Conservation (phyloP, 2,113 vertebrate species). For the Bombycilla garrulus region DNA sequence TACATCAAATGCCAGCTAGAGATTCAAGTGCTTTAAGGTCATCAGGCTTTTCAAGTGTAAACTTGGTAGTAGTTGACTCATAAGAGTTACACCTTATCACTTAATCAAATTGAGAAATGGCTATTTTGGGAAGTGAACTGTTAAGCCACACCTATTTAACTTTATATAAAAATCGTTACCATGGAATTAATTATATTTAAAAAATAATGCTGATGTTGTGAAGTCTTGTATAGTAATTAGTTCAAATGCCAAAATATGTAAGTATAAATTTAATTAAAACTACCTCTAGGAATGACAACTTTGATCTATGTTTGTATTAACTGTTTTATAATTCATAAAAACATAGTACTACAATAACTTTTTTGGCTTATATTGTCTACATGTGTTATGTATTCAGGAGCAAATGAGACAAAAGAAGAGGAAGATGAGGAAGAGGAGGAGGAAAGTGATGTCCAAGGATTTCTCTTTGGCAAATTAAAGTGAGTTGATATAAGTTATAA, state of each 20-base stretch:
- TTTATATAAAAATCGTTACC: background rate
- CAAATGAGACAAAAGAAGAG: constrained; percentile 67
- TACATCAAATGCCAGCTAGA: background rate
- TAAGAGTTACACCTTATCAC: background rate
- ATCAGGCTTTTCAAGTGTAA: background rate
- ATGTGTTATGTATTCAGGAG: constrained; percentile 64
- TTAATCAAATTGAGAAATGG: background rate
- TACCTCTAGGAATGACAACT: background rate
- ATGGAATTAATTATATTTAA: background rate
- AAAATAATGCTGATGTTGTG: background rate
- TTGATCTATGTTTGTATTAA: background rate
- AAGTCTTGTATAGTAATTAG: background rate
- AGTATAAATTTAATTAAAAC: background rate
- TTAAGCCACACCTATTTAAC: background rate
- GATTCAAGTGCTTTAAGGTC: background rate
- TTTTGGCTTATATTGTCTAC: background rate
- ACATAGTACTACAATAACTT: background rate
- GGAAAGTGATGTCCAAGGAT: constrained; percentile 87
- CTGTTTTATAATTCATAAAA: background rate
- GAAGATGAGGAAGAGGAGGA: constrained; percentile 67
- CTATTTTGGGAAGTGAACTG: background rate
- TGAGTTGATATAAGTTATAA: constrained; percentile 67
- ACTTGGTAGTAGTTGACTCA: background rate
- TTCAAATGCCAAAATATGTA: background rate
- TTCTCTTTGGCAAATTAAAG: constrained; percentile 90